A percentile compares a stretch with the other conserved stretches of the same genome.
These are phyloP conservation scores for Conopomorpha cramerella DNA, from an alignment of 1,140 invertebrate species.

Conservation along the genomic window DNA sequence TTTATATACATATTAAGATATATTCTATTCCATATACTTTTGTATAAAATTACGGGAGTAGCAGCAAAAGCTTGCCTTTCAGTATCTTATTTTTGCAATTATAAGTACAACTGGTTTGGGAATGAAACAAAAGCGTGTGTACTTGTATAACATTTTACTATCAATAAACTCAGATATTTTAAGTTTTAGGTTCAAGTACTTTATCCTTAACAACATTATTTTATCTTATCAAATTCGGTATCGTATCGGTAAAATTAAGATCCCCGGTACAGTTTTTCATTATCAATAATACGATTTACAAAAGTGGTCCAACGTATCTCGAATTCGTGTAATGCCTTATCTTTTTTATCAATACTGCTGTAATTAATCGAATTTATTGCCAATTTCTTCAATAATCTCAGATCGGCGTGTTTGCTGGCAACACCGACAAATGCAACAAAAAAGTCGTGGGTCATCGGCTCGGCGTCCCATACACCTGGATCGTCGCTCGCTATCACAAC, in stretches of 20 bases:
- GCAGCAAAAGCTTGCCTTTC: too few relatives aligned
- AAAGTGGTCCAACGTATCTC: slow-evolving; percentile 42
- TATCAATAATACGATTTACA: slow-evolving; percentile 13
- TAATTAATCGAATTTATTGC: slow-evolving; percentile 76
- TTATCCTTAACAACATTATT: too few relatives aligned
- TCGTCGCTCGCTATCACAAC: slow-evolving; percentile 74
- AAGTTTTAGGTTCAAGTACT: too few relatives aligned
- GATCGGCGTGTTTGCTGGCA: slow-evolving; percentile 66
- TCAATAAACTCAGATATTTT: too few relatives aligned
- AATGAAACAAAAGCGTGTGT: too few relatives aligned
- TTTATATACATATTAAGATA: too few relatives aligned
- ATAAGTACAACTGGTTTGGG: too few relatives aligned
- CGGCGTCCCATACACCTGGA: slow-evolving; percentile 75
- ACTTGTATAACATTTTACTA: too few relatives aligned
- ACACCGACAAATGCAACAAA: slow-evolving; percentile 81
- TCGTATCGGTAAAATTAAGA: background rate
- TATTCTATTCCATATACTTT: too few relatives aligned
- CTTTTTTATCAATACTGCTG: slow-evolving; percentile 43
- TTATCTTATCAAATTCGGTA: too few relatives aligned
- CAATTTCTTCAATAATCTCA: slow-evolving; percentile 73
- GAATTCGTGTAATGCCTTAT: slow-evolving; percentile 34
- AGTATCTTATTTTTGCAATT: too few relatives aligned
- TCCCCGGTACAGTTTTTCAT: background rate
- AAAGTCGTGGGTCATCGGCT: slow-evolving; percentile 77
- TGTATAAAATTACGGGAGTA: too few relatives aligned